Base-by-base conservation (phyloP, 1,140 invertebrate genomes). In the Meteorus sp. region DNA sequence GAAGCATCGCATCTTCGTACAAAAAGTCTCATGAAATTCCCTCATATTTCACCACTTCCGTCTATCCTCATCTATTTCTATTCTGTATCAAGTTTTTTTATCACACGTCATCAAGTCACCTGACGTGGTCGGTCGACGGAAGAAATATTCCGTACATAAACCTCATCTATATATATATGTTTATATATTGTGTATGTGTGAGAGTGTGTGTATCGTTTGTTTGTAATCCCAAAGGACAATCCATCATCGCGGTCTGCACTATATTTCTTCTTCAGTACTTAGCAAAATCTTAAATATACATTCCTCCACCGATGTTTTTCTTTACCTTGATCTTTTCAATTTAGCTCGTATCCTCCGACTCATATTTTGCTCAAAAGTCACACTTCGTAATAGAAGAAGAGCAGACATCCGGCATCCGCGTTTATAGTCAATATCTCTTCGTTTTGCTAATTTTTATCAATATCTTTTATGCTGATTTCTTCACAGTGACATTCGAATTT, bases 381-480 rank as follows among this genome's bases (percentile, higher is more conserved):
- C 31, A 23, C 23, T 45, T 31, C 7, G 51, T 61, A 41, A 35
- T 37, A 47, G 56, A 56, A 23, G 29, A 62, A 48, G 55, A 48
- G 50, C 60, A 62, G 60, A 62, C 51, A 62, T 27, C 51, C 60
- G 55, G 50, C 51, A 53, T 58, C 55, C 56, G 56, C 54, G 50
- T 43, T 50, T 50, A 48, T 22, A 43, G 47, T 52, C 47, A 56
- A 31, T 56, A 56, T 55, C 27, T n/a, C n/a, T n/a, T n/a, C n/a
- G n/a, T n/a, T n/a, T n/a, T n/a, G n/a, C n/a, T n/a, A n/a, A n/a
- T n/a, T n/a, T n/a, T n/a, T n/a, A n/a, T n/a, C n/a, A n/a, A n/a
- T n/a, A n/a, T n/a, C n/a, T n/a, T n/a, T n/a, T n/a, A n/a, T n/a
- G n/a, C n/a, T n/a, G n/a, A n/a, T n/a, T n/a, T n/a, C n/a, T n/a